Percentiles rank a stretch among this genome's conserved stretches.
Conservation (phyloP, 2,797 vertebrate species). For the Synaphobranchus kaupii region DNA sequence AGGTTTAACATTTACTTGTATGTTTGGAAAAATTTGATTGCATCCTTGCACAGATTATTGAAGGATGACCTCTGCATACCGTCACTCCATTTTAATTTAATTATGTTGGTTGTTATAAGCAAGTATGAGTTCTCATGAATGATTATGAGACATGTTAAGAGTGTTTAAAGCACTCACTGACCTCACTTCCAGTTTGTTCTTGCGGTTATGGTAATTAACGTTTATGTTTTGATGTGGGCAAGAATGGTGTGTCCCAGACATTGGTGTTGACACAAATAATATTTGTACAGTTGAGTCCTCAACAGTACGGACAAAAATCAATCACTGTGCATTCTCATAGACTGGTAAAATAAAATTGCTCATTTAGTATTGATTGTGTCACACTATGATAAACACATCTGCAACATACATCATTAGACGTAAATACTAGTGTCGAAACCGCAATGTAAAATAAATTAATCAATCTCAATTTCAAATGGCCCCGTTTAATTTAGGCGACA, state of each 20-base stretch:
- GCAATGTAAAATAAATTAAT: not conserved
- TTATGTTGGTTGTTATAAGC: not conserved
- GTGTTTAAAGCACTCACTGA: not conserved
- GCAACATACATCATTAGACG: not conserved
- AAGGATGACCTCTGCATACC: not conserved
- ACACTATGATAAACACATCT: not conserved
- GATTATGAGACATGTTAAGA: not conserved
- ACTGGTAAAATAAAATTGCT: not conserved
- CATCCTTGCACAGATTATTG: not conserved
- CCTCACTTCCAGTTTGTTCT: constrained; percentile 1
- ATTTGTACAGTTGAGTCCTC: not conserved
- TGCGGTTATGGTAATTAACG: not conserved
- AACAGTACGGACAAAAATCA: not conserved
- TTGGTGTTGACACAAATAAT: not conserved
- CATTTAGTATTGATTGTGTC: not conserved
- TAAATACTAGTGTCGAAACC: not conserved
- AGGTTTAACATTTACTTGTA: not conserved
- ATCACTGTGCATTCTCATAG: not conserved
- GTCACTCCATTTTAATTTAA: not conserved
- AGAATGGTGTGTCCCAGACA: not conserved
- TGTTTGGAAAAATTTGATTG: not conserved
- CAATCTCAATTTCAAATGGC: not conserved
- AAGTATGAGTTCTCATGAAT: not conserved
- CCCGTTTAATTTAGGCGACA: not conserved
- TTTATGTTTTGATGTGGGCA: not conserved